Evolutionary conservation across 2,888 invertebrate genomes (phyloP), one percentile per base, ranked within the genome.

Genomic region (Lordiphosa fenestrarum): DNA sequence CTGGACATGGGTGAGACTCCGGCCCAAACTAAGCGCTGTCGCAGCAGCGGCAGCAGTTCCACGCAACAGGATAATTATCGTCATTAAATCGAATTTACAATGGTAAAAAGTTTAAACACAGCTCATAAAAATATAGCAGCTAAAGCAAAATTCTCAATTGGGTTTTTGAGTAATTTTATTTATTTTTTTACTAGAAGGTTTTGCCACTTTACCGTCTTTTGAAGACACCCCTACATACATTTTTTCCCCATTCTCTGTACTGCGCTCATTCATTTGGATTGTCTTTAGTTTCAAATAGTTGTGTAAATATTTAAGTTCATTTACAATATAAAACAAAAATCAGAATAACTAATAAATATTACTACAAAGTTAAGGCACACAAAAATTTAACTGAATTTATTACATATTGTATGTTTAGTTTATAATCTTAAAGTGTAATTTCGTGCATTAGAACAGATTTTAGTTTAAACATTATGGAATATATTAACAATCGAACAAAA

Each of bases 1-100:
- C 81, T 90, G 64, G 90, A 90, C 69, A 87, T 90, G 86, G 90
- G 88, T 37, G 90, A 90, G 58, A 77, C 74, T 56, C 87, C 87
- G n/a, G 78, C 84, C 36, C 87, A 88, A 54, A 84, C 87, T 59
- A 90, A 90, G 72, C 82, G 90, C 51, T 89, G 88, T 83, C 86
- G 90, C 73, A 88, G 88, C 87, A 88, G 88, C 58, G 65, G 88
- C 72, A 86, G 88, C 83, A 86, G 88, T 37, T 64, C 65, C 57
- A 47, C 69, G 12, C 69, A 69, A 44, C 76, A 69, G 78, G 90
- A 90, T 72, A 89, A 90, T 76, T 87, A 88, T 78, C 86, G 90
- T 74, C 90, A 89, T 84, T 89, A 89, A 80, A 84, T 80, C 78
- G 81, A 82, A 84, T 82, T 81, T 81, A 81, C 62, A 61, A 57